These are phyloP conservation scores for Leptodactylus fuscus DNA, from an alignment of 2,113 vertebrate species.

Conservation along the genomic window DNA sequence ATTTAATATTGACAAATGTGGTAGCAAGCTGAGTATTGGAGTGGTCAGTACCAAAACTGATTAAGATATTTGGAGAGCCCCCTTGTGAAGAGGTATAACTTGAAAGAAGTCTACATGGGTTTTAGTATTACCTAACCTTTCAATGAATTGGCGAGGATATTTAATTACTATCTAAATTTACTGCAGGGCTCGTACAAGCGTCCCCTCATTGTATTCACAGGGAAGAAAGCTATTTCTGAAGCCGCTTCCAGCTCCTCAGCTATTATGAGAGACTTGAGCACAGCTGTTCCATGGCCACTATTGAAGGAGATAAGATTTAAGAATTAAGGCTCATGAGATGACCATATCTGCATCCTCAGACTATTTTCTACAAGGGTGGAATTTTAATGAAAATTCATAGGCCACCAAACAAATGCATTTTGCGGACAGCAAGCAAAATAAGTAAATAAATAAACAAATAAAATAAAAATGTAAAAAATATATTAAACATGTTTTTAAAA, in stretches of 20 bases:
- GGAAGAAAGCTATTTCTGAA: constrained; percentile 43
- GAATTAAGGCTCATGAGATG: constrained; percentile 38
- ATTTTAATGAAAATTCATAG: constrained; percentile 40
- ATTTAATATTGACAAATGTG: constrained; percentile 21
- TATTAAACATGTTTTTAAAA: neutral
- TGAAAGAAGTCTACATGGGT: constrained; percentile 39
- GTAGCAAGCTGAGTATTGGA: constrained; percentile 12
- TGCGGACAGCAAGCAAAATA: neutral
- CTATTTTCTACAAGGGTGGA: neutral
- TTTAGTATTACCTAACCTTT: constrained; percentile 24
- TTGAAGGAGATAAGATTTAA: constrained; percentile 40
- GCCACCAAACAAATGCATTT: neutral
- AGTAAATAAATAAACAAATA: neutral
- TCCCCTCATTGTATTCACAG: constrained; percentile 32
- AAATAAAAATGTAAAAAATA: neutral
- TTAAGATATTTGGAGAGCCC: constrained; percentile 21
- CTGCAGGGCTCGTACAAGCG: constrained; percentile 27
- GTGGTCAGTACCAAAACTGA: constrained; percentile 5
- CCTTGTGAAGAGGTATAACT: constrained; percentile 9
- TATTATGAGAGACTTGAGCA: constrained; percentile 40
- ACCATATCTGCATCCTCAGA: constrained; percentile 36
- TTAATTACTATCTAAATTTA: constrained; percentile 49
- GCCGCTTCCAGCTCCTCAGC: constrained; percentile 24
- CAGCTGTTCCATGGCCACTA: constrained; percentile 42
- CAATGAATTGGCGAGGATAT: constrained; percentile 25